phyloP scores from a whole-genome alignment of 2,888 invertebrate species.

The Drosophila lacicola region DNA sequence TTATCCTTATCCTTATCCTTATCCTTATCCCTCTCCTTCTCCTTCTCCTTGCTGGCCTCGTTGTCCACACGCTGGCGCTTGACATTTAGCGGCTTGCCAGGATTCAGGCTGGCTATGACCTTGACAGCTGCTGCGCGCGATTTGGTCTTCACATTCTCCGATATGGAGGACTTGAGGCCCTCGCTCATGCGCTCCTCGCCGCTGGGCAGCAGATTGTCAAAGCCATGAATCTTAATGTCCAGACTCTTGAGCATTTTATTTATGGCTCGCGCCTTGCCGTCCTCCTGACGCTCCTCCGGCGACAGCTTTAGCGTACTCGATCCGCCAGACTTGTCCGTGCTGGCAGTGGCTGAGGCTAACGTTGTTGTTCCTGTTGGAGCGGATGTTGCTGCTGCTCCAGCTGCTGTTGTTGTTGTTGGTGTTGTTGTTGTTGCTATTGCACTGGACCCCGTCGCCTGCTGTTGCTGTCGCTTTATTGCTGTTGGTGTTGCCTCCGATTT shows the following conservation, averaged over 20 bases:
- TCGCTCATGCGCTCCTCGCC: conserved; percentile 82
- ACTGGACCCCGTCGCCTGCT: conserved; percentile 6
- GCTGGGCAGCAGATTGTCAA: conserved; percentile 82
- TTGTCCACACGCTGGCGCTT: conserved; percentile 56
- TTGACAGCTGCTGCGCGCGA: conserved; percentile 84
- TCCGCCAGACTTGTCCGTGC: conserved; percentile 17
- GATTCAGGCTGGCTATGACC: conserved; percentile 76
- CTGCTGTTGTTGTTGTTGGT: conserved; percentile 10
- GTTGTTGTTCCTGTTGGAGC: conserved; percentile 5
- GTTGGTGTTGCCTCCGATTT: conserved; percentile 45
- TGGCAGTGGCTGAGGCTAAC: conserved; percentile 1
- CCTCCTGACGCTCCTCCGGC: conserved; percentile 72
- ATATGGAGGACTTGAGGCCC: conserved; percentile 85
- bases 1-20: conserved; percentile 34
- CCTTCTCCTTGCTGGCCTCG: conserved; percentile 9
- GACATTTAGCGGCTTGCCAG: conserved; percentile 61
- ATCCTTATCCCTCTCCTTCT: conserved; percentile 14
- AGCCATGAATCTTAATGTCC: conserved; percentile 84
- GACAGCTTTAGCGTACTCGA: conserved; percentile 45
- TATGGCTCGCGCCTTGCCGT: conserved; percentile 84
- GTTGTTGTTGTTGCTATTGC: conserved; percentile 12
- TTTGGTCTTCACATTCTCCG: conserved; percentile 85
- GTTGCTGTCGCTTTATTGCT: conserved; percentile 15
- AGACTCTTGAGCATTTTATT: conserved; percentile 85
- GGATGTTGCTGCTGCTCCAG: conserved; percentile 13